A percentile compares a stretch with the other conserved stretches of the same genome.
Conservation (phyloP, 2,797 vertebrate genomes). For the Geotria australis region DNA sequence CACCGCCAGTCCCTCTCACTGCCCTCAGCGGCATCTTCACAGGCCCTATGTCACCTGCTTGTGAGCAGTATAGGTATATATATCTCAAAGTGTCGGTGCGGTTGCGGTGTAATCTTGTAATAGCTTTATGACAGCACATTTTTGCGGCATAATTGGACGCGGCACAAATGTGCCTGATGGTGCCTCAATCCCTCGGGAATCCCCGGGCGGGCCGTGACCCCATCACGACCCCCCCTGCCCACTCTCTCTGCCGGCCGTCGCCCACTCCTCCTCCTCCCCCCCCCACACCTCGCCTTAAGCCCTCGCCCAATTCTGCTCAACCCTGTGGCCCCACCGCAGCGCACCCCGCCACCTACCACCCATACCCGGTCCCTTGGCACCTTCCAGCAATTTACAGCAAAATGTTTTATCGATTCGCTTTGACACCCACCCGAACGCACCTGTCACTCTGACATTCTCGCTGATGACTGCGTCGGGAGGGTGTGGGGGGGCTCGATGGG, state of each 20-base stretch:
- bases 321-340: not conserved
- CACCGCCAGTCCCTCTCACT: no score
- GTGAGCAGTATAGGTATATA: no score
- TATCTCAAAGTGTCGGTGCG: no score
- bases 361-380: not conserved
- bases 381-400: not conserved
- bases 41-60: no score
- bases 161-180: no score
- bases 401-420: no score
- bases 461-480: not conserved
- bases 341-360: not conserved
- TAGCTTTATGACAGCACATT: no score
- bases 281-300: not conserved
- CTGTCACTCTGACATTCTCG: no score
- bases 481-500: not conserved
- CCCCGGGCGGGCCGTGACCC: not conserved
- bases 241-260: not conserved
- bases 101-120: no score
- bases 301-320: not conserved
- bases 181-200: not conserved
- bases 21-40: no score
- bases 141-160: no score
- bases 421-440: no score
- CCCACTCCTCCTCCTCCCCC: not conserved
- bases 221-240: not conserved